A percentile compares a stretch with the other conserved stretches of the same genome.
Conservation (phyloP, 2,797 vertebrate genomes). For the Choloepus didactylus region DNA sequence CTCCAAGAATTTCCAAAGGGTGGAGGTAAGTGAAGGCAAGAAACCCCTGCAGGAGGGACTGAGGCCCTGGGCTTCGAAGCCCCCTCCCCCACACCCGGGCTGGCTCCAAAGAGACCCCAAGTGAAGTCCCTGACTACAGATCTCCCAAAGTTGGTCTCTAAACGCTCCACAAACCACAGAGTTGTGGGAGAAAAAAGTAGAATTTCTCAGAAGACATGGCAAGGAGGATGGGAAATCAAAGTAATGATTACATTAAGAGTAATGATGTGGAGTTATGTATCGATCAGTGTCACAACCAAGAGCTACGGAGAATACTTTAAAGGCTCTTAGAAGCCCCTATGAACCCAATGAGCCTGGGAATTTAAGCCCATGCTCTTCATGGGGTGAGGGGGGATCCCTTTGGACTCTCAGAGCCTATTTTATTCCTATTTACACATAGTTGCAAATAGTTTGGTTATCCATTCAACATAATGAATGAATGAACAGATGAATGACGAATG, state of each 20-base stretch:
- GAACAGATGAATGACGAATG: no score
- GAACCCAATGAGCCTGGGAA: background rate
- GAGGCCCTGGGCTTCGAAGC: background rate
- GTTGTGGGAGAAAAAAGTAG: background rate
- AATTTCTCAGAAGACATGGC: background rate
- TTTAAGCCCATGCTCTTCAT: background rate
- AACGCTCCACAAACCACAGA: background rate
- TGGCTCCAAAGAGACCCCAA: background rate
- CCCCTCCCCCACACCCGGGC: background rate
- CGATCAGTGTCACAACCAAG: background rate
- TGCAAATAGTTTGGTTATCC: background rate
- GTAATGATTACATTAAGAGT: background rate
- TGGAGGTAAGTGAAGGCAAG: background rate
- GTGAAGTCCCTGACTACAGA: background rate
- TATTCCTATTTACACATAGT: background rate
- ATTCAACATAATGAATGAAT: no score
- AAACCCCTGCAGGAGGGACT: accelerated
- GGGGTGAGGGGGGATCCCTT: background rate
- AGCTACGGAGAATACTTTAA: background rate
- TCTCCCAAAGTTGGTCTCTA: background rate
- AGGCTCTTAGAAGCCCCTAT: background rate
- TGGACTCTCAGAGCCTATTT: no score
- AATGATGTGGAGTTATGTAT: no score
- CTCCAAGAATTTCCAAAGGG: background rate
- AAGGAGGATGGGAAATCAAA: background rate